Conservation (phyloP, 2,888 invertebrate genomes). For the Rotaria socialis region DNA sequence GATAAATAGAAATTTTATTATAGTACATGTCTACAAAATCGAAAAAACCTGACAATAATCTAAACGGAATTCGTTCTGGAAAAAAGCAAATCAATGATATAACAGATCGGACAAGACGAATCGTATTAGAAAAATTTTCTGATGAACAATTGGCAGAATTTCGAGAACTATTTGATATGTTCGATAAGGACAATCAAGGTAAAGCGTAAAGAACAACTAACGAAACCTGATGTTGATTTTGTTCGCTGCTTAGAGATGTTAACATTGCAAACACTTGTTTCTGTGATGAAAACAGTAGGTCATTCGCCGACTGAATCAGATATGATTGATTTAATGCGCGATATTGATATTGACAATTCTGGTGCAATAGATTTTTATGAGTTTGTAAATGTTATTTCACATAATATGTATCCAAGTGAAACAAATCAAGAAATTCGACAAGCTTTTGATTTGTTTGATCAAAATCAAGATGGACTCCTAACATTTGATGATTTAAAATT, state of each 20-base stretch:
- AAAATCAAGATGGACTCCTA: not conserved
- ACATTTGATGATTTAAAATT: not conserved
- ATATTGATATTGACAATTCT: conserved; percentile 25
- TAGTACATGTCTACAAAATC: not conserved
- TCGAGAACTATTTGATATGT: conserved; percentile 31
- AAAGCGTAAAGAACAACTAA: not conserved
- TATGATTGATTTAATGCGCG: conserved; percentile 35
- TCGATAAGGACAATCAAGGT: conserved; percentile 34
- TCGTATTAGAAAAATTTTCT: not conserved
- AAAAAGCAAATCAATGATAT: not conserved
- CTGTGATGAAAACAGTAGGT: not conserved
- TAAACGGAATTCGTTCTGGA: not conserved
- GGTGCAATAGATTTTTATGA: conserved; percentile 31
- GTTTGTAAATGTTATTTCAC: conserved; percentile 24
- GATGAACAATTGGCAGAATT: conserved; percentile 21
- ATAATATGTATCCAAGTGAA: not conserved
- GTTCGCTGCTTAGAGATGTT: not conserved
- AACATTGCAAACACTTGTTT: not conserved
- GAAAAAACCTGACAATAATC: not conserved
- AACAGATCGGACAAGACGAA: not conserved
- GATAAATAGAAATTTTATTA: not conserved
- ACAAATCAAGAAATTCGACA: not conserved
- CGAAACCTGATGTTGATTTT: no score
- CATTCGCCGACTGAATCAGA: conserved; percentile 16
- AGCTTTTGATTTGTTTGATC: conserved; percentile 32